Evolutionary conservation across 2,113 vertebrate species (phyloP).

Genomic region (Polyodon spathula): DNA sequence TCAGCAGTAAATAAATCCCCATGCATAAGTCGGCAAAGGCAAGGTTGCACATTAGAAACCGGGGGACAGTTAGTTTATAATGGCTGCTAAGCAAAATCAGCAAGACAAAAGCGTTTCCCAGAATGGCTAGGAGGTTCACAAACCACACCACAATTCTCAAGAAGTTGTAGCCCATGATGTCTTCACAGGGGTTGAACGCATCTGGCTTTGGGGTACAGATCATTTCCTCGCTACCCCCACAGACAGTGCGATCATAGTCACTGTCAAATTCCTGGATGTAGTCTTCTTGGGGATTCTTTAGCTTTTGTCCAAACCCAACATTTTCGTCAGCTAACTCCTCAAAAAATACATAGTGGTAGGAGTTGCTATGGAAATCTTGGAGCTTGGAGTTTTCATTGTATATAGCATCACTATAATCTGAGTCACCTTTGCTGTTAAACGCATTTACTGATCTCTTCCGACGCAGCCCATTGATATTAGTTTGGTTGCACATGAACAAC

Average conservation of each 20-base stretch:
- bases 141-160: slow-evolving; percentile 89
- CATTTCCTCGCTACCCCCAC: slow-evolving; percentile 73
- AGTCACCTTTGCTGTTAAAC: slow-evolving; percentile 48
- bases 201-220: slow-evolving; percentile 77
- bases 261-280: slow-evolving; percentile 70
- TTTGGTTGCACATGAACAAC: no score
- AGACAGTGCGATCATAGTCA: slow-evolving; percentile 80
- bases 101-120: slow-evolving; percentile 83
- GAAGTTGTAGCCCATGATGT: slow-evolving; percentile 90
- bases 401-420: slow-evolving; percentile 15
- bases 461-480: no score
- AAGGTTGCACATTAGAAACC: slow-evolving; percentile 95
- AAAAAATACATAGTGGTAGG: slow-evolving; percentile 74
- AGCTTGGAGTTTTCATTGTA: slow-evolving; percentile 36
- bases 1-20: slow-evolving; percentile 89
- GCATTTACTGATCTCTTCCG: no score
- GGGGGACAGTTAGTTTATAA: slow-evolving; percentile 87
- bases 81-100: slow-evolving; percentile 87
- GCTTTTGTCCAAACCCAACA: slow-evolving; percentile 80
- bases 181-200: slow-evolving; percentile 95
- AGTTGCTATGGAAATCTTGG: slow-evolving; percentile 55
- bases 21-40: slow-evolving; percentile 94
- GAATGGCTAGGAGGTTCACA: slow-evolving; percentile 82
- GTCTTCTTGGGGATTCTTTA: slow-evolving; percentile 84
- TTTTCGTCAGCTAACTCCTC: slow-evolving; percentile 67